These are phyloP conservation scores for Hesperophylax magnus DNA, from an alignment of 1,140 invertebrate genomes.

Conservation along the genomic window DNA sequence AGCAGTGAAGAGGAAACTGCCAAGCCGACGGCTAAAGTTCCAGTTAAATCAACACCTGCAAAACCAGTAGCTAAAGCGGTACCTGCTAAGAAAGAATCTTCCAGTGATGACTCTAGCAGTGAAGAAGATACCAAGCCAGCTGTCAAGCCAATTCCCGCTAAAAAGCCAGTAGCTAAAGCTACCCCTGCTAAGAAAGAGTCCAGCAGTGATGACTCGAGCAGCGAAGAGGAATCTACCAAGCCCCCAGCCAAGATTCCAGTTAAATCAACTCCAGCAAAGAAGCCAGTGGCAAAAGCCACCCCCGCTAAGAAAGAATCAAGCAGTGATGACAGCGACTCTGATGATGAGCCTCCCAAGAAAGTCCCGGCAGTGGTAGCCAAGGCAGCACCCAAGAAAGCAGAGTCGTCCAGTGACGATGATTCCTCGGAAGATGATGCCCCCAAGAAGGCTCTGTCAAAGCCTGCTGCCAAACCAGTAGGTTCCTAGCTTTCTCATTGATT, in stretches of 20 bases:
- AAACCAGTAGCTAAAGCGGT: conserved; percentile 49
- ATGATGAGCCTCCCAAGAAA: conserved; percentile 57
- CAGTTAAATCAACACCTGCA: conserved; percentile 55
- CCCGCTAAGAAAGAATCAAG: conserved; percentile 62
- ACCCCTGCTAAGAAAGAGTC: conserved; percentile 30
- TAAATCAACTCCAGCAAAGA: conserved; percentile 17
- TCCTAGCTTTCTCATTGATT: not conserved
- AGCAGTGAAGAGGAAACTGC: conserved; percentile 61
- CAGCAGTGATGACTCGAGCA: conserved; percentile 59
- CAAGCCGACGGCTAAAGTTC: conserved; percentile 59
- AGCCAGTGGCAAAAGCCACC: conserved; percentile 55
- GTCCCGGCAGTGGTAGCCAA: conserved; percentile 26
- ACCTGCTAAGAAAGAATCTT: conserved; percentile 63
- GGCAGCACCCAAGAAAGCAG: conserved; percentile 53
- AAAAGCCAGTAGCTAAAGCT: conserved; percentile 44
- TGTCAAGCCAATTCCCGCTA: conserved; percentile 37
- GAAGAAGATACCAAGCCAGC: conserved; percentile 43
- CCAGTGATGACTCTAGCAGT: conserved; percentile 28
- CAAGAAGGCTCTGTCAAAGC: conserved; percentile 38
- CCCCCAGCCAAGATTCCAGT: conserved; percentile 59
- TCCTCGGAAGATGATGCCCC: conserved; percentile 61
- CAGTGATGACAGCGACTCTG: conserved; percentile 56
- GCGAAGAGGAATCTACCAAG: conserved; percentile 60
- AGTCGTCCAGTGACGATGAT: conserved; percentile 60
- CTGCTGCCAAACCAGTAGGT: conserved; percentile 28